Percentiles rank a stretch among this genome's conserved stretches.
Conservation (phyloP, 2,113 vertebrate species). For the Tauraco erythrolophus region DNA sequence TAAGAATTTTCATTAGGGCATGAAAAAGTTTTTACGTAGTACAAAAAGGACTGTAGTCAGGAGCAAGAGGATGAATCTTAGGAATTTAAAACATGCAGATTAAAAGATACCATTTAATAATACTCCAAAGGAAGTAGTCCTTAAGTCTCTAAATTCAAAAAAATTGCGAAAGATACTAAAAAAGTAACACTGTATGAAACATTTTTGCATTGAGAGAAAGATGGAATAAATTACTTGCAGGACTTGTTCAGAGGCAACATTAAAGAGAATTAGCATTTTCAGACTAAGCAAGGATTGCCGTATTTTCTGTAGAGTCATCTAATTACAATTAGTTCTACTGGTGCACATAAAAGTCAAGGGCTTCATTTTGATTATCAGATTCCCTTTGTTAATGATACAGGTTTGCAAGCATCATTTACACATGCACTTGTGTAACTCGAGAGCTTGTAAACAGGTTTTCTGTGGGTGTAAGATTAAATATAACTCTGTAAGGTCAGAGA, state of each 20-base stretch:
- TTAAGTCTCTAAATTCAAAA: background rate
- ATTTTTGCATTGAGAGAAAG: background rate
- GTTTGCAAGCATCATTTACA: slow-evolving; percentile 17
- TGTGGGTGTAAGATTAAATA: slow-evolving; percentile 48
- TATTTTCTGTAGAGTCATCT: background rate
- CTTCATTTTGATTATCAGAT: background rate
- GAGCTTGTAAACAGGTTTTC: slow-evolving; percentile 48
- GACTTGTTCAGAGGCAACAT: background rate
- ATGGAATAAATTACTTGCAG: background rate
- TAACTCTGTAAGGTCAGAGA: slow-evolving; percentile 19
- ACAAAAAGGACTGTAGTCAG: background rate
- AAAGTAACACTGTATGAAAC: background rate
- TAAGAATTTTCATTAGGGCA: background rate
- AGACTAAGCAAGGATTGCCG: background rate
- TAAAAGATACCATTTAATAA: background rate
- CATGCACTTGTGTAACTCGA: background rate
- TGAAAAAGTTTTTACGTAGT: background rate
- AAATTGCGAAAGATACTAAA: background rate
- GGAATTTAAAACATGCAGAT: background rate
- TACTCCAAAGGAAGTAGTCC: background rate
- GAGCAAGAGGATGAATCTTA: background rate
- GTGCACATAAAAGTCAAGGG: background rate
- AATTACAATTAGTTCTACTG: background rate
- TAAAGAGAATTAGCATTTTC: background rate
- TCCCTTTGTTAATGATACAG: background rate